These are phyloP conservation scores for Aphaenogaster floridana DNA, from an alignment of 1,140 invertebrate species.

Conservation along the genomic window DNA sequence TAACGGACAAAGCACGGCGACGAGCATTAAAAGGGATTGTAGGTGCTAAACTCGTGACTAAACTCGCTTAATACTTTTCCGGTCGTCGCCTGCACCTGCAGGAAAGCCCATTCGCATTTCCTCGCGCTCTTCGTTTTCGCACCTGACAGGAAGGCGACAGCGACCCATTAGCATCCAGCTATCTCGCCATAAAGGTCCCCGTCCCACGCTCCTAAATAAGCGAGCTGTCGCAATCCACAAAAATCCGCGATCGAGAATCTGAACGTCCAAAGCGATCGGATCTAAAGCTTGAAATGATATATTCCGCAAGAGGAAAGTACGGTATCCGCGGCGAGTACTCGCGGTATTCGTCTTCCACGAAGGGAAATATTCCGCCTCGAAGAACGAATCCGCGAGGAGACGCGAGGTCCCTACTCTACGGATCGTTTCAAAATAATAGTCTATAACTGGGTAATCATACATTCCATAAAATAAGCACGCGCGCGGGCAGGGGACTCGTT, in stretches of 20 bases:
- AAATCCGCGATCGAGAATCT: not conserved
- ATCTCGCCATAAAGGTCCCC: not conserved
- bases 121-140: slow-evolving; percentile 41
- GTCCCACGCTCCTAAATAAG: not conserved
- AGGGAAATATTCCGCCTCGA: not conserved
- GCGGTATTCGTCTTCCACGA: not conserved
- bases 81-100: slow-evolving; percentile 57
- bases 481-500: slow-evolving; percentile 2
- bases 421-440: slow-evolving; percentile 52
- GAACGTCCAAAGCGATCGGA: not conserved
- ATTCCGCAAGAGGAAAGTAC: not conserved
- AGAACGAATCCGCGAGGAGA: slow-evolving; percentile 16
- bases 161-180: not conserved
- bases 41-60: slow-evolving; percentile 64
- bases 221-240: not conserved
- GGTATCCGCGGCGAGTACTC: not conserved
- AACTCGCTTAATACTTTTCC: slow-evolving; percentile 71
- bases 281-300: not conserved
- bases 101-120: slow-evolving; percentile 26
- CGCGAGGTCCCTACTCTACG: slow-evolving; percentile 1
- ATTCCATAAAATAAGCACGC: slow-evolving; percentile 46
- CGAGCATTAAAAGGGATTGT: slow-evolving; percentile 21
- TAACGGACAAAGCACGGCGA: slow-evolving; percentile 10
- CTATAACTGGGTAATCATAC: slow-evolving; percentile 50
- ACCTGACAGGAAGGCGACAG: slow-evolving; percentile 69